Base-by-base conservation (phyloP, 2,888 invertebrate genomes). In the Saturnia pavonia region DNA sequence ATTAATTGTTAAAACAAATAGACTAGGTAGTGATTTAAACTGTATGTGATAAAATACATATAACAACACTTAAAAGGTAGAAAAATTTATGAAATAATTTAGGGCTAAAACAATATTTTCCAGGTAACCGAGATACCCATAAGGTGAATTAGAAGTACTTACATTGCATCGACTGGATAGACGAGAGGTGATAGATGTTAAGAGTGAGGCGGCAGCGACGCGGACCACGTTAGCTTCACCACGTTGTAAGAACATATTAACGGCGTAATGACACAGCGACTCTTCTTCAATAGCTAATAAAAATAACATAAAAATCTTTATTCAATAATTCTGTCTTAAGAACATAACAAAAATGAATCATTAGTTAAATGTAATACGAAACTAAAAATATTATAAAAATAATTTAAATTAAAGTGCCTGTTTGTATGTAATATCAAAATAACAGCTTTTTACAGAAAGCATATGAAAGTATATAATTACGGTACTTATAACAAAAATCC, bases 191-290 rank as follows among this genome's bases (percentile, higher is more conserved):
- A 91, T 76, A 1, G 87, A 79, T 0, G 88, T 78, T 16, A 94
- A 79, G 1, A 94, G 78, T 4, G 84, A 71, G 7, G 88, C 88
- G 0, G 92, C 91, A 1, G 88, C 89, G 1, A 88, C 82, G 34
- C 93, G 89, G 1, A 91, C 92, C 0, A 82, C 81, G 72, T 89
- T 92, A 1, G 92, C 91, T 79, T 92, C 91, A 1, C 81, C 78
- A 1, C 76, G 76, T 40, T 82, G 81, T 8, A 82, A 74, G 74
- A 91, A 86, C 43, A 88, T 82, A 11, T 80, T 81, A 69, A 85
- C 75, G 1, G 91, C 90, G 74, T 83, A 90, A 65, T 87, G 82
- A 0, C 86, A 81, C 34, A 93, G 72, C 0, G 92, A 90, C 22
- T 86, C 83, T 19, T 82, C 81, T 57, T 87, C 82, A 25, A 91